Evolutionary conservation across 2,888 invertebrate species (phyloP).

Genomic region (Pimpla rufipes): DNA sequence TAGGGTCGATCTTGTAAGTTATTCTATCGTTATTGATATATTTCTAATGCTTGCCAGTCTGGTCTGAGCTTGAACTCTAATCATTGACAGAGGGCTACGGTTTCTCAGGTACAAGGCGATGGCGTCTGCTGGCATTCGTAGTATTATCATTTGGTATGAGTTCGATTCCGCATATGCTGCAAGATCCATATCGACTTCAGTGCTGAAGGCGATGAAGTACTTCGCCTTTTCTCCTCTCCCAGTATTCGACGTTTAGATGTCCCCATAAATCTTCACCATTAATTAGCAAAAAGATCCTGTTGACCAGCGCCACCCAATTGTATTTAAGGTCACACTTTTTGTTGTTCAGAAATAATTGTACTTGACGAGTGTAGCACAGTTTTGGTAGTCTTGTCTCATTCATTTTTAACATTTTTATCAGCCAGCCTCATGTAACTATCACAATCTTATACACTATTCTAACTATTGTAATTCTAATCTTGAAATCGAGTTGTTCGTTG

Average conservation of each 20-base stretch:
- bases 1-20: not conserved
- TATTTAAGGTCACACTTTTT: not conserved
- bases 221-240: not conserved
- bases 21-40: not conserved
- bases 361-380: not conserved
- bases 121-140: not conserved
- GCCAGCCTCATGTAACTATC: not conserved
- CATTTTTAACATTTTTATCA: slow-evolving; percentile 19
- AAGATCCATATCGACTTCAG: too few species aligned
- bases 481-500: not conserved
- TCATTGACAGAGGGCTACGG: not conserved
- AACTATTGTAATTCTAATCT: slow-evolving; percentile 31
- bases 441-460: slow-evolving; percentile 7
- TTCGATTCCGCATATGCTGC: too few species aligned
- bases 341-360: not conserved
- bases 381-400: not conserved
- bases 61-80: not conserved
- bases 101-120: not conserved
- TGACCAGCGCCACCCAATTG: slow-evolving; percentile 7
- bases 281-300: not conserved
- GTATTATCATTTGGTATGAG: not conserved
- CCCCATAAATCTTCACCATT: not conserved
- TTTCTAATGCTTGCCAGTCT: not conserved
- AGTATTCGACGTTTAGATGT: not conserved
- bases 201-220: too few species aligned